Base-by-base conservation (phyloP, 2,888 invertebrate species). In the Ephialtes manifestator region DNA sequence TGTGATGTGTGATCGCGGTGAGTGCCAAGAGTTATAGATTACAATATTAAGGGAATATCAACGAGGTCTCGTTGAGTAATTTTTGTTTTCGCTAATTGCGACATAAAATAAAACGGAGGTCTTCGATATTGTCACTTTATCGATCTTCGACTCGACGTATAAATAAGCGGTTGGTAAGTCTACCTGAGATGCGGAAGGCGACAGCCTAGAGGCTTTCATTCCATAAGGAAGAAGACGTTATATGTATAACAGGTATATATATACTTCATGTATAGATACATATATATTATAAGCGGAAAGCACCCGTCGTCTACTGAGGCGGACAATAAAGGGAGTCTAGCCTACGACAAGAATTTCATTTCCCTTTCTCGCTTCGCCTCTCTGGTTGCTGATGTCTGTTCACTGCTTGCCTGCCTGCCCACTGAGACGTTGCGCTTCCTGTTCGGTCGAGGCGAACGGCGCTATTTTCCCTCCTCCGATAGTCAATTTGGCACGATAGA, bases 271-370 rank as follows among this genome's bases (percentile, higher is more conserved):
- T 70, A n/a, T 48, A 72, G 5, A 68, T 48, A 68, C 51, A 31
- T 74, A 67, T 43, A 68, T 46, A 67, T 15, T 46, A 79, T 43
- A 55, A 76, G 60, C 77, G 79, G 53, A 79, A 87, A 83, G 85
- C 65, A 82, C 35, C 81, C 82, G 77, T 81, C 83, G 83, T 76
- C 87, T 82, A 83, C 67, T 71, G 82, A 75, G 68, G 82, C 82
- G 85, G 74, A 87, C 88, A 88, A 87, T 87, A 88, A 85, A 83
- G 83, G 85, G 83, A 84, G 85, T 86, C 83, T 82, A 79, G 85
- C 88, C 87, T 88, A 87, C 78, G 88, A 88, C 87, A 88, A 88
- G 90, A 90, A 91, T 91, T 91, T 91, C 90, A 91, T 91, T 90
- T 90, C 90, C 91, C 88, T 90, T 89, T 90, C 87, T 89, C 88